These are phyloP conservation scores for Hippoglossus hippoglossus DNA, from an alignment of 2,797 vertebrate genomes.

Conservation along the genomic window DNA sequence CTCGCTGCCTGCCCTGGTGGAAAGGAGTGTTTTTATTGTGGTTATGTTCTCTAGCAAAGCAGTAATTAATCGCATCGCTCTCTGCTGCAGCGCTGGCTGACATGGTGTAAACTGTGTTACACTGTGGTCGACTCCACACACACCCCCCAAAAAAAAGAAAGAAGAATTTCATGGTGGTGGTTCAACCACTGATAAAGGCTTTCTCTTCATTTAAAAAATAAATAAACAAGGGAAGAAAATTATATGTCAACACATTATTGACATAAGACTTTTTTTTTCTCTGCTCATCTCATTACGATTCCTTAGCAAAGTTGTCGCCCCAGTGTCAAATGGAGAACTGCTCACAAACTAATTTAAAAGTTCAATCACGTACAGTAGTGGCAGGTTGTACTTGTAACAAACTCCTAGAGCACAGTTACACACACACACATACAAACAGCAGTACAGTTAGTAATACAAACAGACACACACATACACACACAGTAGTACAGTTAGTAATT, in stretches of 20 bases:
- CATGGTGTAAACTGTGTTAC: conserved; percentile 42
- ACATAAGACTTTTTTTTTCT: conserved; percentile 21
- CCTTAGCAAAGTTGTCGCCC: conserved; percentile 55
- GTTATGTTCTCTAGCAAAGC: conserved; percentile 51
- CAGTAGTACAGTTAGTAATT: background rate
- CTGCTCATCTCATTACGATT: conserved; percentile 56
- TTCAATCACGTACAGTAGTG: conserved; percentile 52
- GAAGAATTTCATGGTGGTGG: conserved; percentile 68
- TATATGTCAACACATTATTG: conserved; percentile 67
- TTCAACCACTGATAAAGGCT: conserved; percentile 65
- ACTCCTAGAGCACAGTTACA: conserved; percentile 47
- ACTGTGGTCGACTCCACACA: conserved; percentile 47
- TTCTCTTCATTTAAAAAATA: conserved; percentile 63
- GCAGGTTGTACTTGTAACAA: conserved; percentile 54
- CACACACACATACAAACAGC: background rate
- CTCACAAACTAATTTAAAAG: conserved; percentile 67
- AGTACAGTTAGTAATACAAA: background rate
- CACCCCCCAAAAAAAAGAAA: background rate
- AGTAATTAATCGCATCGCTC: conserved; percentile 63
- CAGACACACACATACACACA: background rate
- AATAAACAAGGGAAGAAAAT: conserved; percentile 61
- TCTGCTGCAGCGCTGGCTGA: conserved; percentile 48
- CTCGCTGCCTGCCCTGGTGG: conserved; percentile 33
- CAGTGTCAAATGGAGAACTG: conserved; percentile 58
- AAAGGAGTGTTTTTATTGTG: conserved; percentile 53